Evolutionary conservation across 1,140 invertebrate genomes (phyloP).

Genomic region (Phocides pigmalion): DNA sequence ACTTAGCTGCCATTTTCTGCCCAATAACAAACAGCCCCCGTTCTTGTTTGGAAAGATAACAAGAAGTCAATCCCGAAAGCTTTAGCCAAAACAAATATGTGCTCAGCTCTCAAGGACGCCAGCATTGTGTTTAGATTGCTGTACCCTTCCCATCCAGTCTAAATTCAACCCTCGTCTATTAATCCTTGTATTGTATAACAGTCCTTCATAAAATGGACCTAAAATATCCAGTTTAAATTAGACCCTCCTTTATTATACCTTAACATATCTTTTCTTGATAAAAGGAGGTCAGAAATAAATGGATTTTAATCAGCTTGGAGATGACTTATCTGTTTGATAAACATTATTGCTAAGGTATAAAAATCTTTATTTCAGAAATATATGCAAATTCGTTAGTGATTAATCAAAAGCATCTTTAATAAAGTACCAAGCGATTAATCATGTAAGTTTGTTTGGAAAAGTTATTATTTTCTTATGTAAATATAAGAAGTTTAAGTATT

Average conservation of each 20-base stretch:
- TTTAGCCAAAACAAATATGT: conserved; percentile 73
- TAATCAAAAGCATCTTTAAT: too few relatives aligned
- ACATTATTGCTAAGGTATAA: background rate
- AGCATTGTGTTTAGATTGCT: conserved; percentile 42
- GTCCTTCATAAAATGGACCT: background rate
- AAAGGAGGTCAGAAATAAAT: background rate
- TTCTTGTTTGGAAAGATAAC: conserved; percentile 71
- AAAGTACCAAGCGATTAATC: too few relatives aligned
- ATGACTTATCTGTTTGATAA: background rate
- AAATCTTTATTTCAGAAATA: background rate
- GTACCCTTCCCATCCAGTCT: background rate
- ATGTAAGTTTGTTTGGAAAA: too few relatives aligned
- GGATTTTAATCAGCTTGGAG: background rate
- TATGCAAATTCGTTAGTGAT: too few relatives aligned
- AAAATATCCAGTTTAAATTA: background rate
- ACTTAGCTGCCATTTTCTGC: conserved; percentile 43
- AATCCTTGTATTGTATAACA: background rate
- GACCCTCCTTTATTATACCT: background rate
- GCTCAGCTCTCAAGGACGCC: conserved; percentile 56
- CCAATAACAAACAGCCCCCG: conserved; percentile 56
- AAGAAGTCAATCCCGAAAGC: conserved; percentile 61
- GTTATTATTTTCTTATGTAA: too few relatives aligned
- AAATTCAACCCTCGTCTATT: background rate
- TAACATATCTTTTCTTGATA: background rate
- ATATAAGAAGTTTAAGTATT: too few relatives aligned